phyloP scores from a whole-genome alignment of 1,140 invertebrate species.

The Phthorimaea operculella region DNA sequence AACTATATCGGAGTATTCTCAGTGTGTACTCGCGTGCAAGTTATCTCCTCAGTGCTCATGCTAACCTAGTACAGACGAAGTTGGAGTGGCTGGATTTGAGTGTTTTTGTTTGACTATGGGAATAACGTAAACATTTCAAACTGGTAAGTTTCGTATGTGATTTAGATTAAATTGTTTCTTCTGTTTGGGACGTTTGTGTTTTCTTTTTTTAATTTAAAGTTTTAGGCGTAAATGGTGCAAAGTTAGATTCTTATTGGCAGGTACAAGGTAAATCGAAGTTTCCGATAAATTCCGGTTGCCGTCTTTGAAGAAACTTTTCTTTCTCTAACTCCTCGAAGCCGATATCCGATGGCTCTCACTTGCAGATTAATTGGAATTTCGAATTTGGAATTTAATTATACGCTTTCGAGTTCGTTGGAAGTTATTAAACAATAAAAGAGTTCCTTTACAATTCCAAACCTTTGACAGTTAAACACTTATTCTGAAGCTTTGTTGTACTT shows the following conservation, averaged over 20 bases:
- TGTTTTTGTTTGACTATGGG: constrained; percentile 21
- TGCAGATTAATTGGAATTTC: constrained; percentile 12
- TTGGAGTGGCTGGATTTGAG: constrained; percentile 13
- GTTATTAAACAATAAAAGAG: background rate
- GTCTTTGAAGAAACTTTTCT: constrained; percentile 19
- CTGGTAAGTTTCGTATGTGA: constrained; percentile 16
- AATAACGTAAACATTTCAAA: constrained; percentile 20
- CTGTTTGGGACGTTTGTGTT: background rate
- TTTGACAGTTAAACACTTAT: too few relatives aligned
- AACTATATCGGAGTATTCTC: constrained; percentile 1
- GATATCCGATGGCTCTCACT: constrained; percentile 16
- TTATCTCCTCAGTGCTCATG: background rate
- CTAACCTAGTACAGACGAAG: background rate
- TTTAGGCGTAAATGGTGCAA: background rate
- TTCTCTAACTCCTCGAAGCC: constrained; percentile 20
- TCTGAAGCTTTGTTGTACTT: too few relatives aligned
- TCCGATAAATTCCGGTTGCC: constrained; percentile 8
- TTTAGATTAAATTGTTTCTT: background rate
- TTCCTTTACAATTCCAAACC: background rate
- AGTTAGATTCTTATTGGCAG: background rate
- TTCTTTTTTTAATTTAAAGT: background rate
- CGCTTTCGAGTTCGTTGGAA: background rate
- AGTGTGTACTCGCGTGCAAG: background rate
- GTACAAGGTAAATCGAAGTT: background rate
- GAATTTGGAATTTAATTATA: constrained; percentile 8